phyloP scores from a whole-genome alignment of 2,888 invertebrate genomes.

The Monoplex corrugatus region DNA sequence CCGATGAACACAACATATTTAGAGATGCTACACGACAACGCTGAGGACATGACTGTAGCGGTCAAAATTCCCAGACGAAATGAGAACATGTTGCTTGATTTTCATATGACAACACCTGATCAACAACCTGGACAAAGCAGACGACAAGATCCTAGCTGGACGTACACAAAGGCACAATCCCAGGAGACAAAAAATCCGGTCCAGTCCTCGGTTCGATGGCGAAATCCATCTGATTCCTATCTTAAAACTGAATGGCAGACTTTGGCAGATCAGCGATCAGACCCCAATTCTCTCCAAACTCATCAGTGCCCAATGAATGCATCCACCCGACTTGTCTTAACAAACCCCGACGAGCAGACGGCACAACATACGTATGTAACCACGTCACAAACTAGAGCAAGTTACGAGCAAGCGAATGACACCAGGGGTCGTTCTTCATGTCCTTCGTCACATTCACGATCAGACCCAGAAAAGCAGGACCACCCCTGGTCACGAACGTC shows the following conservation, averaged over 20 bases:
- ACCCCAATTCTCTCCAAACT: background rate
- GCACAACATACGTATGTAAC: too few species aligned
- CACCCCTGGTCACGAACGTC: background rate
- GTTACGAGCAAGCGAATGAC: background rate
- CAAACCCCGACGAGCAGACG: too few species aligned
- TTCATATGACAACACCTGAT: background rate
- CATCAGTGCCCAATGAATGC: too few species aligned
- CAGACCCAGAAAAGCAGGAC: background rate
- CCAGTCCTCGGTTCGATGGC: background rate
- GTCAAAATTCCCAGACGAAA: conserved; percentile 16
- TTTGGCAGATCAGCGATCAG: background rate
- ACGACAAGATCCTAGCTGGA: too few species aligned
- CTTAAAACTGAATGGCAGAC: background rate
- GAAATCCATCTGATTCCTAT: background rate
- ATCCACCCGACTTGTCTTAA: too few species aligned
- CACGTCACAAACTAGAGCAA: too few species aligned
- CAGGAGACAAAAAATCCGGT: too few species aligned
- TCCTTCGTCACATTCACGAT: background rate
- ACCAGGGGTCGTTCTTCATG: background rate
- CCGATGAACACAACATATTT: background rate
- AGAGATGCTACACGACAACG: background rate
- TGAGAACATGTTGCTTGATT: background rate
- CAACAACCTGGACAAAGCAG: too few species aligned
- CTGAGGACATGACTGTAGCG: background rate
- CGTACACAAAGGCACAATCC: too few species aligned